A percentile compares a stretch with the other conserved stretches of the same genome.
phyloP scores from a whole-genome alignment of 1,140 invertebrate genomes.

The Meloidogyne exigua region DNA sequence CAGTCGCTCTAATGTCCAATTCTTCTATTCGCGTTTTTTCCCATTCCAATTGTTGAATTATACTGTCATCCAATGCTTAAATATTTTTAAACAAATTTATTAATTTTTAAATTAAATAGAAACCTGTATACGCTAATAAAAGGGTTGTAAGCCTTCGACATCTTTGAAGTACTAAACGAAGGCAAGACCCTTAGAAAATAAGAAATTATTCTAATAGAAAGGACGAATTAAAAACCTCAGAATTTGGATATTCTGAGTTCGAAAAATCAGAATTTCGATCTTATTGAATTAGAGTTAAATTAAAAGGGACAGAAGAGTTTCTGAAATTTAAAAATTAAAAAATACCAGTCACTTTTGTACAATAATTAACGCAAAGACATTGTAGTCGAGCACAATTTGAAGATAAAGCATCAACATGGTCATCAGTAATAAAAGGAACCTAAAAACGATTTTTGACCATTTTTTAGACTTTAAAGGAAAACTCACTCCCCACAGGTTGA shows the following conservation, averaged over 20 bases:
- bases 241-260: too few species aligned
- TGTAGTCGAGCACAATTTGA: slow-evolving; percentile 79
- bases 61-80: slow-evolving; percentile 57
- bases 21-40: slow-evolving; percentile 90
- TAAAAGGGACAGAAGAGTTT: too few species aligned
- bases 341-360: slow-evolving; percentile 92
- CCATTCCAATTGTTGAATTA: slow-evolving; percentile 81
- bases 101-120: not conserved
- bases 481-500: not conserved
- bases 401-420: slow-evolving; percentile 91
- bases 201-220: slow-evolving; percentile 6
- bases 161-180: slow-evolving; percentile 64
- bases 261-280: too few species aligned
- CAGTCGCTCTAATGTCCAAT: slow-evolving; percentile 91
- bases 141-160: slow-evolving; percentile 87
- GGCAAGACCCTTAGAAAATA: slow-evolving; percentile 5
- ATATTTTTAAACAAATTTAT: slow-evolving; percentile 2
- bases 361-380: slow-evolving; percentile 92
- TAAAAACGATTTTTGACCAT: slow-evolving; percentile 13
- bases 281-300: not conserved
- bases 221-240: too few species aligned
- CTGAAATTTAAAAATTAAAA: too few species aligned
- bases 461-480: not conserved
- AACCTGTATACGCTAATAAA: slow-evolving; percentile 77
- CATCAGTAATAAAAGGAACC: slow-evolving; percentile 71